Base-by-base conservation (phyloP, 2,888 invertebrate genomes). In the Stenodera caucasica region DNA sequence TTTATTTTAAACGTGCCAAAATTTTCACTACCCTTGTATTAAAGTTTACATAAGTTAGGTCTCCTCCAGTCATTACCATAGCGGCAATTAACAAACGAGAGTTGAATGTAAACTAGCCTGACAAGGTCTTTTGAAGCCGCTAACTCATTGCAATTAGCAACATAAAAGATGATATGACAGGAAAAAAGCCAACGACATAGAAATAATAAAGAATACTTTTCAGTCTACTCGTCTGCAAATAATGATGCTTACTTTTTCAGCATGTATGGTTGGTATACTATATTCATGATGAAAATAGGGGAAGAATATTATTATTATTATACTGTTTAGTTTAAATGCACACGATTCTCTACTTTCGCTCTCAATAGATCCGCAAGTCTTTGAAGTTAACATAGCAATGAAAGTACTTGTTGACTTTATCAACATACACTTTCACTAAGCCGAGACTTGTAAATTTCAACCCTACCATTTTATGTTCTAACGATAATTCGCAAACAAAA, bases 21-120 rank as follows among this genome's bases (percentile, higher is more conserved):
- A 74, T 72, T 72, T 72, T 70, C 70, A 66, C 67, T 59, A 69
- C 72, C 72, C 73, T 75, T 21, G 45, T 45, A 45, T 21, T 75
- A 74, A 77, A 76, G 75, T 77, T 76, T 75, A 75, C 75, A 76
- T 73, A 76, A 75, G 73, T 77, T 74, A 69, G 72, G 72, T 69
- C 68, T 71, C 5, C 45, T 45, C 21, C 67, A 70, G 65, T 61
- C 66, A 69, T 69, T 69, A 67, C 66, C 66, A 66, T 66, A 62
- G 67, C 67, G 61, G 67, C 69, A 69, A 69, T 69, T 69, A 69
- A 72, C 71, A 73, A 73, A 75, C 73, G 72, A 71, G 71, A 70
- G 70, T 70, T 70, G 74, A 77, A 77, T 78, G 74, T 71, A 77
- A 77, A 77, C 77, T 75, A 75, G 74, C 72, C 70, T 45, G 69